These are phyloP conservation scores for Drosophila multiciliata DNA, from an alignment of 2,888 invertebrate species.

Conservation along the genomic window DNA sequence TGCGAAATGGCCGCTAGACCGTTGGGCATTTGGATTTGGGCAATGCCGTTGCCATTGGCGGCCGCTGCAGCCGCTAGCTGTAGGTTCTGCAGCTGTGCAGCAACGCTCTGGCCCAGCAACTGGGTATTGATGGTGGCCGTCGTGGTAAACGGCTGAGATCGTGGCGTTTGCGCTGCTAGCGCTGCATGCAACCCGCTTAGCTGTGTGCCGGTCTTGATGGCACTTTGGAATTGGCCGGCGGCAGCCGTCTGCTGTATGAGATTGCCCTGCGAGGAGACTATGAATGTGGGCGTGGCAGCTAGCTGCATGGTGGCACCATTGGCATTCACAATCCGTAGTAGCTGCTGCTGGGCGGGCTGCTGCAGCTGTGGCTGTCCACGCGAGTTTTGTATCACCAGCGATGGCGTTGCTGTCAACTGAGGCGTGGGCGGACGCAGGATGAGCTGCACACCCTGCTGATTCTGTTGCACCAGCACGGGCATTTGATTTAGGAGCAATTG, in stretches of 20 bases:
- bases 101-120: slow-evolving; percentile 84
- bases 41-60: slow-evolving; percentile 82
- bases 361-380: slow-evolving; percentile 83
- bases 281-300: slow-evolving; percentile 86
- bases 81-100: slow-evolving; percentile 84
- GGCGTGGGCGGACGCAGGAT: slow-evolving; percentile 89
- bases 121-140: slow-evolving; percentile 84
- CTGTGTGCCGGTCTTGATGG: slow-evolving; percentile 84
- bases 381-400: slow-evolving; percentile 85
- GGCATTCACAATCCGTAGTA: slow-evolving; percentile 87
- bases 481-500: slow-evolving; percentile 85
- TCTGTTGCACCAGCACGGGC: slow-evolving; percentile 88
- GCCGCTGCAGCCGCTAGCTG: slow-evolving; percentile 83
- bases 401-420: slow-evolving; percentile 85
- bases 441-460: slow-evolving; percentile 89
- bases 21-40: slow-evolving; percentile 85
- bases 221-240: slow-evolving; percentile 83
- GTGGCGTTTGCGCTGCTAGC: slow-evolving; percentile 79
- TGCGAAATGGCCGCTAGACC: slow-evolving; percentile 84
- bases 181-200: slow-evolving; percentile 84
- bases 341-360: slow-evolving; percentile 85
- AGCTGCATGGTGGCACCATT: slow-evolving; percentile 87
- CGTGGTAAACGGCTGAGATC: slow-evolving; percentile 84
- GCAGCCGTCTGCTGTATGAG: slow-evolving; percentile 84
- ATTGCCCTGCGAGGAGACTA: slow-evolving; percentile 85